These are phyloP conservation scores for Aquatica leii DNA, from an alignment of 2,888 invertebrate species.

Conservation along the genomic window DNA sequence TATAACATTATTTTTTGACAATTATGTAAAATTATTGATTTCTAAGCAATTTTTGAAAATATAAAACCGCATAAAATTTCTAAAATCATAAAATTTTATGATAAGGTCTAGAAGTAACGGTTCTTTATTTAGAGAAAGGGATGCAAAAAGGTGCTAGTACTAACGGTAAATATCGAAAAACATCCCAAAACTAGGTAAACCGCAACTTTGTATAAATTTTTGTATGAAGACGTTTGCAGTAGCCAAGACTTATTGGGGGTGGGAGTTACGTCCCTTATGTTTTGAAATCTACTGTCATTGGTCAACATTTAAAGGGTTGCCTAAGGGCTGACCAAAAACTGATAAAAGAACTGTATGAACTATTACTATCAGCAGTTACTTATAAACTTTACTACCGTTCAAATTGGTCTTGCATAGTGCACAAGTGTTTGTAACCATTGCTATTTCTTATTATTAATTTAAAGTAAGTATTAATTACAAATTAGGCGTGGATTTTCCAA, in stretches of 20 bases:
- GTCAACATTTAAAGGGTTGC: constrained; percentile 42
- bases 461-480: no score
- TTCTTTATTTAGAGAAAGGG: constrained; percentile 1
- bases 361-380: constrained; percentile 29
- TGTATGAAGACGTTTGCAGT: constrained; percentile 24
- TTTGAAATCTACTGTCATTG: constrained; percentile 38
- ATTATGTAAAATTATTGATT: constrained; percentile 10
- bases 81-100: constrained; percentile 11
- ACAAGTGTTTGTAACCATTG: neutral
- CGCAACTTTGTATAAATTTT: constrained; percentile 25
- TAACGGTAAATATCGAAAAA: constrained; percentile 30
- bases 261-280: constrained; percentile 34
- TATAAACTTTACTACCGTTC: constrained; percentile 9
- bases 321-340: constrained; percentile 33
- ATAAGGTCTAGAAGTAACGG: constrained; percentile 8
- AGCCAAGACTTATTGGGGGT: constrained; percentile 21
- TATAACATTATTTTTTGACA: constrained; percentile 1
- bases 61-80: neutral
- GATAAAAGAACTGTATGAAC: constrained; percentile 35
- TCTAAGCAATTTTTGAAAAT: neutral
- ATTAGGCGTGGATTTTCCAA: no score
- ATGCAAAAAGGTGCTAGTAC: constrained; percentile 2
- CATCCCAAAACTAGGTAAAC: constrained; percentile 34
- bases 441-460: no score
- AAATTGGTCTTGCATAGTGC: constrained; percentile 9